Evolutionary conservation across 1,140 invertebrate species (phyloP).

Genomic region (Holcopasites calliopsidis): DNA sequence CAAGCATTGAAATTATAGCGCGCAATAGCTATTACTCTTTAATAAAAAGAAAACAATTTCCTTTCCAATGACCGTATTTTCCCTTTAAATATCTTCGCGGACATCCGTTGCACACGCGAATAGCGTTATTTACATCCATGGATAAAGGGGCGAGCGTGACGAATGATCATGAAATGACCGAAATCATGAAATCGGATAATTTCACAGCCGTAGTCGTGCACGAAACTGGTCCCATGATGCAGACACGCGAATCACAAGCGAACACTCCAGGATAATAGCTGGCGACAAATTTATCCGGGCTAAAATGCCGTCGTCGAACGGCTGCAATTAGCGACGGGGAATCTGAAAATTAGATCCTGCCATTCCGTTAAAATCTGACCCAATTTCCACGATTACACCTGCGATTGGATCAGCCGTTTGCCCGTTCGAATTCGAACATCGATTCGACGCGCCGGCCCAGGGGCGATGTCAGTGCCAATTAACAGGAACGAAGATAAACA

Average conservation of each 20-base stretch:
- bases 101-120: too few species aligned
- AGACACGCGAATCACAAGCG: not conserved
- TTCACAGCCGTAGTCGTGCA: not conserved
- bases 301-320: not conserved
- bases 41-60: too few species aligned
- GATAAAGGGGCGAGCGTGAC: too few species aligned
- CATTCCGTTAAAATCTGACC: conserved; percentile 30
- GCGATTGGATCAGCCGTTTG: conserved; percentile 9
- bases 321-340: not conserved
- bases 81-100: too few species aligned
- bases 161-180: too few species aligned
- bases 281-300: conserved; percentile 19
- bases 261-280: not conserved
- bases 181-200: too few species aligned
- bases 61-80: too few species aligned
- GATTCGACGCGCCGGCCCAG: not conserved
- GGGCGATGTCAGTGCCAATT: conserved; percentile 3
- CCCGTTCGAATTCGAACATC: conserved; percentile 1
- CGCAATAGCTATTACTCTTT: too few species aligned
- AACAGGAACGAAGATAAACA: not conserved
- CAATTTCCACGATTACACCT: conserved; percentile 37
- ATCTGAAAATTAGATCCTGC: conserved; percentile 27
- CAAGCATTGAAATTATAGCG: too few species aligned
- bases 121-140: not conserved
- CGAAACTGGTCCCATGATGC: not conserved